Base-by-base conservation (phyloP, 1,140 invertebrate genomes). In the Thalassaphorura encarpata region DNA sequence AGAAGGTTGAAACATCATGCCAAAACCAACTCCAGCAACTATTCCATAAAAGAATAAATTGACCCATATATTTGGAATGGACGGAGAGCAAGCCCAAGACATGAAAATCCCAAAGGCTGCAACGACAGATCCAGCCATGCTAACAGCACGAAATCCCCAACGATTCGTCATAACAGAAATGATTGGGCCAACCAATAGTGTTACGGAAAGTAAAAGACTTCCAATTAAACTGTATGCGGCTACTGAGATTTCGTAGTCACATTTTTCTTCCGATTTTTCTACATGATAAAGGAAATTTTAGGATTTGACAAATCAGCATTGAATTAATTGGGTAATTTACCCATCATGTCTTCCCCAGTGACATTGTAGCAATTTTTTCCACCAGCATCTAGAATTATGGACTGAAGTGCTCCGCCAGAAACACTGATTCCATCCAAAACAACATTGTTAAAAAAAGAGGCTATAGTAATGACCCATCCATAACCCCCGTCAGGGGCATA, bases 341-440 rank as follows among this genome's bases (percentile, higher is more conserved):
- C 19, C 5, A n/a, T 6, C 13, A 11, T 8, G 13, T 43, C 5
- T 8, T 21, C 6, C 13, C 41, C 41, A 13, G 13, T 19, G 41
- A 43, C 6, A 21, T 21, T 43, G 13, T 43, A 5, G 13, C 13
- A 43, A 43, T 43, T 8, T 43, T 46, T 18, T 31, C n/a, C n/a
- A 31, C 21, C 6, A 48, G n/a, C 3, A n/a, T 26, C 21, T 13
- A 33, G 42, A n/a, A 53, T 16, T 4, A 27, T 19, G 8, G 42
- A 23, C 19, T 15, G 33, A 19, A 57, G 21, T 13, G 47, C 55
- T 3, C 55, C 31, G 21, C 52, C 27, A 40, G 28, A 24, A 2
- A 57, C 21, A n/a, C 39, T 51, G 18, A 57, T 45, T 18, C 55
- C 55, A 41, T 57, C 55, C 6, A 57, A 36, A 26, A 57, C 29